Conservation (phyloP, 2,113 vertebrate species). For the Microtus montanus region DNA sequence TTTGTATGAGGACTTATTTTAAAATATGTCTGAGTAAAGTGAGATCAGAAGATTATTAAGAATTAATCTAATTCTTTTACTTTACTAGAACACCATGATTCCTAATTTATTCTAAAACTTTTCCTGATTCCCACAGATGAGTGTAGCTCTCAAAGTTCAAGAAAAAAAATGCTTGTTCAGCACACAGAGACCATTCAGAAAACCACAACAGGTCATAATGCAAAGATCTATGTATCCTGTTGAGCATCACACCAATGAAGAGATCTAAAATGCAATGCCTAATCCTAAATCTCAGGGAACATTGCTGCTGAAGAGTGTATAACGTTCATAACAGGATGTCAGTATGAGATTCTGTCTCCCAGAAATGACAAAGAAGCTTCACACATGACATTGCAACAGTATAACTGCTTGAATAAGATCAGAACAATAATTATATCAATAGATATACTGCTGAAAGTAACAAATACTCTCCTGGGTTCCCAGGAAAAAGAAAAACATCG, state of each 20-base stretch:
- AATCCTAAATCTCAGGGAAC: too few species aligned
- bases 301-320: background rate
- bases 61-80: background rate
- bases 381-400: background rate
- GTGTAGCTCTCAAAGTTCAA: background rate
- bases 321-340: background rate
- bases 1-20: background rate
- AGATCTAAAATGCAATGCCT: background rate
- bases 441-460: background rate
- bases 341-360: background rate
- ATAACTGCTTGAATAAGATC: background rate
- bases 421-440: background rate
- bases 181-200: background rate
- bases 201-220: background rate
- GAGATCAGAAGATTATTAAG: background rate
- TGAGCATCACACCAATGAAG: fast-evolving
- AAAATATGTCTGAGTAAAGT: background rate
- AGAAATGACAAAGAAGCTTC: background rate
- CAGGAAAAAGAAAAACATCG: background rate
- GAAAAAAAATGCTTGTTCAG: background rate
- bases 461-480: background rate
- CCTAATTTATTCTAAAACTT: background rate
- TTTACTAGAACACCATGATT: background rate
- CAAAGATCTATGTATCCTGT: background rate
- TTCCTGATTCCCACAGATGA: too few species aligned